Evolutionary conservation across 2,888 invertebrate species (phyloP).

Genomic region (Cosmia pyralina): DNA sequence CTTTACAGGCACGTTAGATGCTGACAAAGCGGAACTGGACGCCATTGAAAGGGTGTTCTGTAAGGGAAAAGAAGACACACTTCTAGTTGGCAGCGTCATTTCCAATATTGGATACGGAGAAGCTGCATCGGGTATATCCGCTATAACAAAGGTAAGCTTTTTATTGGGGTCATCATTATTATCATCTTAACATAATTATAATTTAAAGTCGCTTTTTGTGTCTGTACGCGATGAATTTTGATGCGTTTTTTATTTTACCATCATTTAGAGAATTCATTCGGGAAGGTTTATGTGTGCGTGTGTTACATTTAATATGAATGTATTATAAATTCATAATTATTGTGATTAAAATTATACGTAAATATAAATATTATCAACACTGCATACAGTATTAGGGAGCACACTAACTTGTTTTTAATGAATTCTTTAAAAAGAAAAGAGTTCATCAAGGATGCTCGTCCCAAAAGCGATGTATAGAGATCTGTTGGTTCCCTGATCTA

Average conservation of each 20-base stretch:
- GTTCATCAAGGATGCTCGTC: too few relatives aligned
- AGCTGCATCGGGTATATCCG: slow-evolving; percentile 86
- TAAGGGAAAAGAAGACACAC: slow-evolving; percentile 87
- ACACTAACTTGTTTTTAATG: too few relatives aligned
- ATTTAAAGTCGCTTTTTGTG: background rate
- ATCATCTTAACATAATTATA: background rate
- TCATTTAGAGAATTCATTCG: background rate
- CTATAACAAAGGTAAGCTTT: slow-evolving; percentile 88
- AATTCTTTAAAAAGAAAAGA: too few relatives aligned
- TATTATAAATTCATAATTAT: too few relatives aligned
- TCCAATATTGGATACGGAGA: slow-evolving; percentile 87
- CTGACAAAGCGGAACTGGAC: slow-evolving; percentile 92
- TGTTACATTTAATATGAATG: too few relatives aligned
- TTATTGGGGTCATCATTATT: background rate
- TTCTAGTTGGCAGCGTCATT: slow-evolving; percentile 89
- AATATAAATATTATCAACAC: too few relatives aligned
- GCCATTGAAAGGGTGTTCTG: slow-evolving; percentile 91
- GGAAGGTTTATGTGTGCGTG: background rate
- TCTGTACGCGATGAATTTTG: background rate
- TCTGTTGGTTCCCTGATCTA: too few relatives aligned
- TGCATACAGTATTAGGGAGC: too few relatives aligned
- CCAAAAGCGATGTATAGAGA: too few relatives aligned
- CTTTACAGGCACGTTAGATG: slow-evolving; percentile 83
- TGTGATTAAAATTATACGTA: too few relatives aligned
- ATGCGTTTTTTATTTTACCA: background rate